Evolutionary conservation across 2,888 invertebrate genomes (phyloP), one percentile per base, ranked within the genome.

Genomic region (Thumatha senex): DNA sequence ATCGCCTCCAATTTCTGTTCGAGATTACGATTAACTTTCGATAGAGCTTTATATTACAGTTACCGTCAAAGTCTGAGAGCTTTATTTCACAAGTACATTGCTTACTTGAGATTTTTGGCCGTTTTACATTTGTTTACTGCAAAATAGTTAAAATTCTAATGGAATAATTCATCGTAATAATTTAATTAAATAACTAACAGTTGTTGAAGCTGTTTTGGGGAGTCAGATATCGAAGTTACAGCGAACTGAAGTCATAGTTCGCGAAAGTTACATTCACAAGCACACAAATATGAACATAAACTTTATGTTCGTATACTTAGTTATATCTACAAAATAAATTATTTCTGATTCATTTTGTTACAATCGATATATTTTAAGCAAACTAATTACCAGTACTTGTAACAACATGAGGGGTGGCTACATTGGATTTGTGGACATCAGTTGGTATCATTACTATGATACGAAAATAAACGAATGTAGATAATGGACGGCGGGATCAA

Each of bases 401-500:
- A 67, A 72, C 67, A 70, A 66, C 62, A 68, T 72, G 72, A 74
- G 68, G 72, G 73, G 57, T 62, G 56, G 53, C 54, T 76, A 70
- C 69, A 80, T 78, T 70, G 79, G 81, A 79, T 86, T 82, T 79
- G 74, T 70, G 73, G 77, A 82, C 78, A 81, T 81, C 81, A 82
- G 80, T 74, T 76, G 66, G 79, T 84, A 86, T 84, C 86, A 88
- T 89, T 86, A 84, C 82, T 76, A 74, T 75, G 86, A 86, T 85
- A 85, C 83, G 79, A 85, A 86, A 88, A 89, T 85, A 87, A 89
- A 88, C 86, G 87, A 88, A 88, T 84, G 82, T 86, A 86, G 87
- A 89, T 90, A 89, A 90, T 89, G 88, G 88, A 89, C 87, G 83
- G 75, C 80, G 79, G 85, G 87, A 91, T 90, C 90, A 89, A 91